phyloP scores from a whole-genome alignment of 2,888 invertebrate species.

The Drosophila lutescens region DNA sequence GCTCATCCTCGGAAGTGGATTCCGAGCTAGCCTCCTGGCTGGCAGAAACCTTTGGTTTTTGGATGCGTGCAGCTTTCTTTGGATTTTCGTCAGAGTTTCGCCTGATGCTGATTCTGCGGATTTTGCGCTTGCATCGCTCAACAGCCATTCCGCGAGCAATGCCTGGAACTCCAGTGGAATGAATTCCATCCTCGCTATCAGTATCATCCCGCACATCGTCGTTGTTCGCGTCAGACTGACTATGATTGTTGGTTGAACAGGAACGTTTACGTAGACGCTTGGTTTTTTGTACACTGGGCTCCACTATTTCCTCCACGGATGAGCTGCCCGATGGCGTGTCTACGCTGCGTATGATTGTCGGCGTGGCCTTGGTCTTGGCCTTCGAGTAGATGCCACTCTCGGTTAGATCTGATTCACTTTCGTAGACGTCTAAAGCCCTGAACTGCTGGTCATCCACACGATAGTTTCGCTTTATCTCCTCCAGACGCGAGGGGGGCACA shows the following conservation, averaged over 20 bases:
- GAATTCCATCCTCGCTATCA: constrained; percentile 58
- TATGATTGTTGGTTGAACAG: constrained; percentile 78
- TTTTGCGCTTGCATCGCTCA: constrained; percentile 69
- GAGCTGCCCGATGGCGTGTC: constrained; percentile 65
- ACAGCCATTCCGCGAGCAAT: constrained; percentile 82
- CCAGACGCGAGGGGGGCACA: constrained; percentile 64
- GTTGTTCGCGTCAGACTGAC: constrained; percentile 63
- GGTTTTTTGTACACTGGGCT: constrained; percentile 57
- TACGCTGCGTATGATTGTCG: constrained; percentile 73
- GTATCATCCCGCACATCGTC: constrained; percentile 43
- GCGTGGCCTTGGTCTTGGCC: constrained; percentile 55
- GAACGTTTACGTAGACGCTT: constrained; percentile 82
- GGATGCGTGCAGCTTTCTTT: constrained; percentile 1
- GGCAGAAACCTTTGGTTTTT: constrained; percentile 26
- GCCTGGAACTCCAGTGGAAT: constrained; percentile 71
- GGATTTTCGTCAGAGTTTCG: constrained; percentile 47
- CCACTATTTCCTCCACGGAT: constrained; percentile 59
- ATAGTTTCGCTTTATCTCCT: constrained; percentile 66
- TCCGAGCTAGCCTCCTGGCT: constrained; percentile 63
- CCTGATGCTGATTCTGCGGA: constrained; percentile 49
- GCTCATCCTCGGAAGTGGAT: constrained; percentile 51
- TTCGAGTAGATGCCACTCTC: constrained; percentile 83
- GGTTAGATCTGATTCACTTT: constrained; percentile 86
- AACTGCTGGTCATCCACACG: constrained; percentile 84
- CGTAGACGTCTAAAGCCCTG: constrained; percentile 86